Evolutionary conservation across 1,140 invertebrate species (phyloP), one percentile per base, ranked within the genome.

Genomic region (Drosophila ficusphila): DNA sequence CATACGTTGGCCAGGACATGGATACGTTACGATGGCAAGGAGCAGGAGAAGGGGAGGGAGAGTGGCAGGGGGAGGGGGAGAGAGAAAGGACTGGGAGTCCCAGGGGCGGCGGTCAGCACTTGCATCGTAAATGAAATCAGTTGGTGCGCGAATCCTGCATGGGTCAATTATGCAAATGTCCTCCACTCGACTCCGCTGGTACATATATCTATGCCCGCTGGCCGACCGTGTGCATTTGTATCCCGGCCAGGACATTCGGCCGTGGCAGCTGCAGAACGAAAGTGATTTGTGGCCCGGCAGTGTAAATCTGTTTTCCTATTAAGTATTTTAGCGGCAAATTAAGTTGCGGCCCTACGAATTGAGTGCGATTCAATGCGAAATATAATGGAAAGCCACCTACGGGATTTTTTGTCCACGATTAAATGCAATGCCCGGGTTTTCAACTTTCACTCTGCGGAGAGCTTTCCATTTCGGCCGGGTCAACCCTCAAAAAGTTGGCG

Each of bases 71-170:
- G 2, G 6, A 7, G 2, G 14, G 49, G 23, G 8, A 9, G 8
- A 2, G 6, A 7, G 2, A n/a, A 44, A 18, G 8, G 1, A 21
- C 5, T n/a, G 2, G 5, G 39, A n/a, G 19, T n/a, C 33, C 33
- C 18, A 18, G 41, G 21, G 7, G 6, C 39, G 19, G 23, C 34
- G 42, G 60, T 34, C 23, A 21, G 42, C 49, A 57, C 49, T 39
- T 44, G 62, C 54, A 61, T 76, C 76, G 81, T 88, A 88, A 88
- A 88, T 88, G 82, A 88, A 88, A 88, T 88, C 82, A 88, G 82
- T 88, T 89, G 83, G 82, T 88, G 82, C 83, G 82, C 82, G 82
- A 89, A 88, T 88, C 83, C 82, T 88, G 82, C 78, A 88, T 88
- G 82, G 83, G 83, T 88, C 82, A 88, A 89, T 88, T 88, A 88